Evolutionary conservation across 2,797 vertebrate genomes (phyloP).

Genomic region (Neosalanx taihuensis): DNA sequence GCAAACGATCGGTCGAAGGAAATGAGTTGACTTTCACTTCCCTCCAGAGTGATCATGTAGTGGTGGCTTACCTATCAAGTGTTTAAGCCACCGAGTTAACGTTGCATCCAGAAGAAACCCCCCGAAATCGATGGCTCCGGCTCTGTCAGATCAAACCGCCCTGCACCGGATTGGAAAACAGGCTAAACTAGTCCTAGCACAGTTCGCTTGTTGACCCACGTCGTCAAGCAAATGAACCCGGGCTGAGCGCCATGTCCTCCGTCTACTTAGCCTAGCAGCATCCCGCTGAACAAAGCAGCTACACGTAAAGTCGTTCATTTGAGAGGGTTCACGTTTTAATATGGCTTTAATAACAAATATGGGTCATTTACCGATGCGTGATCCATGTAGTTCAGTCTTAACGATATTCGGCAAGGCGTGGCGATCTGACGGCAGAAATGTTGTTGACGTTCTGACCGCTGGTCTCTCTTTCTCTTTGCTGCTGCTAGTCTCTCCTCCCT

Average conservation of each 20-base stretch:
- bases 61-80: not conserved
- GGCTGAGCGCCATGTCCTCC: too few species aligned
- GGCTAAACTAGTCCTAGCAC: not conserved
- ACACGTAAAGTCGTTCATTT: not conserved
- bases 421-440: not conserved
- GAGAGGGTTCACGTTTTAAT: not conserved
- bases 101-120: not conserved
- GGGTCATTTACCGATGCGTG: not conserved
- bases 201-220: not conserved
- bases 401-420: not conserved
- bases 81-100: not conserved
- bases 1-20: not conserved
- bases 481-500: not conserved
- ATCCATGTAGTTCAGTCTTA: not conserved
- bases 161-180: not conserved
- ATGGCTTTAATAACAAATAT: not conserved
- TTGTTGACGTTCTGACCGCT: not conserved
- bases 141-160: not conserved
- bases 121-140: not conserved
- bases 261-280: not conserved
- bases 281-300: not conserved
- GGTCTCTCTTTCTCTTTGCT: not conserved
- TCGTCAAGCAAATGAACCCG: not conserved
- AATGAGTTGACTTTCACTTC: not conserved
- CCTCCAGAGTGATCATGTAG: not conserved